Percentiles rank a stretch among this genome's conserved stretches.
These are phyloP conservation scores for Diorhabda elongata DNA, from an alignment of 1,140 invertebrate genomes.

Conservation along the genomic window DNA sequence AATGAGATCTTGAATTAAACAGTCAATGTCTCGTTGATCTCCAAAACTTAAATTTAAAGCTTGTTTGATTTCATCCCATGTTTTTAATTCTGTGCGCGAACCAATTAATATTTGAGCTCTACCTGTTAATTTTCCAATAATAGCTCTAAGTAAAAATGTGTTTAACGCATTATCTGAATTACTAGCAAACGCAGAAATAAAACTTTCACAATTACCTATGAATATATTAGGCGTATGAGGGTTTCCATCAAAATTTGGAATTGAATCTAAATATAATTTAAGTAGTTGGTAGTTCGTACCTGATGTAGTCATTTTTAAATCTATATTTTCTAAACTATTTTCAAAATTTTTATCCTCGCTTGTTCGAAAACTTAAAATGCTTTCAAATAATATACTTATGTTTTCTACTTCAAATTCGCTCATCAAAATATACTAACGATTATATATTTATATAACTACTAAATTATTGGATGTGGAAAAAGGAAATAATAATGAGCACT, in stretches of 20 bases:
- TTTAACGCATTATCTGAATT: constrained; percentile 13
- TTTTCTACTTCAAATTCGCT: too few relatives aligned
- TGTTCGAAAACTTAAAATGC: too few relatives aligned
- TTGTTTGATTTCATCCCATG: constrained; percentile 26
- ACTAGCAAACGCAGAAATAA: constrained; percentile 13
- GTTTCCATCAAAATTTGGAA: constrained; percentile 24
- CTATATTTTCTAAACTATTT: too few relatives aligned
- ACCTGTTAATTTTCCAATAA: constrained; percentile 28
- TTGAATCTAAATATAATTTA: constrained; percentile 24
- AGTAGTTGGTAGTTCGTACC: constrained; percentile 20
- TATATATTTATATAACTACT: too few relatives aligned
- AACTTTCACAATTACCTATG: constrained; percentile 20
- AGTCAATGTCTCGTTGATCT: constrained; percentile 31
- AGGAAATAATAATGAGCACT: too few relatives aligned
- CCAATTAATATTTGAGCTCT: constrained; percentile 26
- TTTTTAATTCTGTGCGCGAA: constrained; percentile 28
- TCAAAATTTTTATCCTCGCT: too few relatives aligned
- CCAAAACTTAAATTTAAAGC: constrained; percentile 23
- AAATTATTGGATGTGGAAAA: too few relatives aligned
- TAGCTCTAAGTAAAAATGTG: constrained; percentile 20
- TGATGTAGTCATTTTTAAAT: not conserved
- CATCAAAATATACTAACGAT: too few relatives aligned
- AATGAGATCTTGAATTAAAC: constrained; percentile 30
- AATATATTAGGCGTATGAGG: constrained; percentile 25
- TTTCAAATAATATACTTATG: too few relatives aligned